Evolutionary conservation across 2,113 vertebrate species (phyloP), one percentile per base, ranked within the genome.

Genomic region (Tragelaphus imberbis): DNA sequence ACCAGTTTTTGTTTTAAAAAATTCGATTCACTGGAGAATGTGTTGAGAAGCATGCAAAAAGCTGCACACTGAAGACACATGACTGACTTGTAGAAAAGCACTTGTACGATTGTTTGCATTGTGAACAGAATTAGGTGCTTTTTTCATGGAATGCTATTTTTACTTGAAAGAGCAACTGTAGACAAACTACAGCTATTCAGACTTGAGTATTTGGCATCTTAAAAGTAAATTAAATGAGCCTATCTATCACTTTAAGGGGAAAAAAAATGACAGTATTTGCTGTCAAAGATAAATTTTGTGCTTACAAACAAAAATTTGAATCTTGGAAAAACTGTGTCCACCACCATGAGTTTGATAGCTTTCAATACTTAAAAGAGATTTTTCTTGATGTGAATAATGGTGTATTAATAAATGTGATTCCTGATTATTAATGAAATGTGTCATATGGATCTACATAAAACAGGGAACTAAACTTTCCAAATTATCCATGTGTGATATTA

Each of bases 191-290:
- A 84, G 51, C 56, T 84, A 95, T 65, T 96, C 59, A 68, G 63
- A 84, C 12, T 82, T 95, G 63, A 36, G 33, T n/a, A 90, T 92
- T 21, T 61, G 61, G 56, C 55, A 92, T 92, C 88, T 92, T 58
- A 59, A 89, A 91, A 84, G 68, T 56, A 95, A 96, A 27, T n/a
- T 21, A 94, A 95, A 90, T 88, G 49, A 94, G 65, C 15, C 19
- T 75, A 71, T 36, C 68, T 86, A 58, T 80, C 13, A 85, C 33
- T 75, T 94, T 44, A 96, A 96, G 55, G 89, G 51, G 90, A 84
- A 86, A 95, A 95, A 94, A 86, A 88, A 90, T 85, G 82, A 59
- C 30, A 90, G 30, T 40, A 94, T 88, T 84, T 94, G 81, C 79
- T 93, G 81, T 36, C 65, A 56, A 88, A 90, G 28, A 88, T 88